Evolutionary conservation across 1,140 invertebrate genomes (phyloP), one percentile per base, ranked within the genome.

Genomic region (Achroia grisella): DNA sequence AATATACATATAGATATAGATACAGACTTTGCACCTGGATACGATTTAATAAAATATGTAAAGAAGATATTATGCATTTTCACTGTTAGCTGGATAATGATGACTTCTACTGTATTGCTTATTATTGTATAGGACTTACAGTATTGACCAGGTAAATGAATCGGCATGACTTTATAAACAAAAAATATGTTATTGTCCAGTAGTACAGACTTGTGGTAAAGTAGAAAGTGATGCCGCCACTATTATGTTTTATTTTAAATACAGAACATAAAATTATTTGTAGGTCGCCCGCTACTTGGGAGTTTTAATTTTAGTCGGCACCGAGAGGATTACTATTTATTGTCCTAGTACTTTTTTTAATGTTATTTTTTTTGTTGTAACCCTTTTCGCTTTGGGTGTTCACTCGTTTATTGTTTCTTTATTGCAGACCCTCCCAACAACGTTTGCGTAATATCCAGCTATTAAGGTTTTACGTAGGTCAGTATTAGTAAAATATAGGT

Each of bases 261-360:
- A 50, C 41, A 51, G 56, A 53, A 41, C 48, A 48, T 45, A 48
- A 47, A 52, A 50, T 52, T 54, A 57, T 62, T 50, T 63, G 52
- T 6, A 3, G 34, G 52, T 40, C 37, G 43, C 41, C 46, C 45
- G 42, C 45, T 56, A 48, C 55, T 66, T 52, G 46, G 39, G 46
- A 44, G 52, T 63, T 68, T 62, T 66, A 56, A 63, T 63, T 69
- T 64, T 62, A 73, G 71, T 73, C 71, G 59, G 58, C 52, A 56
- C 50, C 36, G 52, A 56, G 55, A 52, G 49, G 57, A 33, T 49
- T 52, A 54, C 48, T 53, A 32, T 51, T 58, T 60, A 69, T 74
- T 77, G 71, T 74, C 53, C 69, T 60, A 49, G 60, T 57, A 40
- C 29, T 47, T 37, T 45, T 69, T 68, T 50, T 49, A 56, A 63